Base-by-base conservation (phyloP, 2,888 invertebrate species). In the Sialis lutaria region DNA sequence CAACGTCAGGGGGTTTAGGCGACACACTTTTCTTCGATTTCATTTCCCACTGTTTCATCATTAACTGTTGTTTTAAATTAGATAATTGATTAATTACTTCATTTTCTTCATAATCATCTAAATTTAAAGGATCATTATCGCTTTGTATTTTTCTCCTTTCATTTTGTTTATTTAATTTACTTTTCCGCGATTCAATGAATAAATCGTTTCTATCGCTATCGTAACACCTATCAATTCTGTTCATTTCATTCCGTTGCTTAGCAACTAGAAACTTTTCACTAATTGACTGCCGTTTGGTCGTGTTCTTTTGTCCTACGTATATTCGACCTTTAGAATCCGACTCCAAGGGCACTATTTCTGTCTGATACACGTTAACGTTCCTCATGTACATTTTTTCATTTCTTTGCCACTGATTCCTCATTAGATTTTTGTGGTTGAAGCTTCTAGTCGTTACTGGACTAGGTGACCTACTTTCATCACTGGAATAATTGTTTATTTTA, bases 391-490 rank as follows among this genome's bases (percentile, higher is more conserved):
- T 52, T 49, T 66, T 60, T 51, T 74, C 72, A 54, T 70, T 63
- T 68, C 70, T 54, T 54, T 67, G 60, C 71, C 64, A 64, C 50
- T 63, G 50, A 8, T 63, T 58, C 48, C 65, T 52, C n/a, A 59
- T 54, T 44, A 59, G 51, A 46, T 73, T 58, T 65, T 71, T 54
- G 64, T 68, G 58, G 57, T 63, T 53, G 63, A 70, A 54, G 55
- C 55, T 56, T 55, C 65, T 58, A 57, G 68, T 58, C 58, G 64
- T 51, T 54, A 65, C 59, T 57, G 76, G 76, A 55, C 75, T 74
- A 1, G 70, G 73, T 9, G 70, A 73, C 48, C 73, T 70, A 55
- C 76, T 77, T 45, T 76, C 76, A 53, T 77, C 77, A 56, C 77
- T 77, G 48, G 70, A 57, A 56, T 73, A 73, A 53, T 70, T 69